These are phyloP conservation scores for Monopterus albus DNA, from an alignment of 2,113 vertebrate species.

Conservation along the genomic window DNA sequence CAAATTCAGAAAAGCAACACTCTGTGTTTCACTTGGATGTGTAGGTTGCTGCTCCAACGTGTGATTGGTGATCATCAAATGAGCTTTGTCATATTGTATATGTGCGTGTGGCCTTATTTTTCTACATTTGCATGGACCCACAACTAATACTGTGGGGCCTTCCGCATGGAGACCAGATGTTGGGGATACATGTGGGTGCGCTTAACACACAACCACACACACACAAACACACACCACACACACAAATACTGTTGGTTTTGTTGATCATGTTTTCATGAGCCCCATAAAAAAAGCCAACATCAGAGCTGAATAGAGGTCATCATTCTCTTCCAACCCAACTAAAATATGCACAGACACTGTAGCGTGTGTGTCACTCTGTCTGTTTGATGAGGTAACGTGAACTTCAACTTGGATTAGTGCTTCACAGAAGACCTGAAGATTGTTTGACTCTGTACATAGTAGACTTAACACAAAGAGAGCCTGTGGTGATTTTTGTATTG, in stretches of 20 bases:
- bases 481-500: conserved; percentile 57
- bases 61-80: conserved; percentile 55
- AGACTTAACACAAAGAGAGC: too few species aligned
- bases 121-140: too few species aligned
- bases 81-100: conserved; percentile 29
- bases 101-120: too few species aligned
- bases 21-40: conserved; percentile 56
- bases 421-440: conserved; percentile 43
- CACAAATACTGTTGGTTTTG: conserved; percentile 47
- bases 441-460: conserved; percentile 27
- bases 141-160: too few species aligned
- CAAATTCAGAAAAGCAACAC: conserved; percentile 19
- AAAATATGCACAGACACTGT: conserved; percentile 8
- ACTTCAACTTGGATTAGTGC: conserved; percentile 51
- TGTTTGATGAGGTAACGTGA: conserved; percentile 66
- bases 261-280: conserved; percentile 73
- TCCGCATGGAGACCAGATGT: too few species aligned
- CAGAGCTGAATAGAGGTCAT: conserved; percentile 38
- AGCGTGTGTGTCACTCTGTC: neutral
- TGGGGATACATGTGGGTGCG: neutral
- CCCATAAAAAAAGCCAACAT: conserved; percentile 36
- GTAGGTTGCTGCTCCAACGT: conserved; percentile 58
- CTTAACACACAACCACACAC: conserved; percentile 7
- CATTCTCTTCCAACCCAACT: conserved; percentile 3
- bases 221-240: neutral